Evolutionary conservation across 2,113 vertebrate species (phyloP), one percentile per base, ranked within the genome.

Genomic region (Scartelaos histophorus): DNA sequence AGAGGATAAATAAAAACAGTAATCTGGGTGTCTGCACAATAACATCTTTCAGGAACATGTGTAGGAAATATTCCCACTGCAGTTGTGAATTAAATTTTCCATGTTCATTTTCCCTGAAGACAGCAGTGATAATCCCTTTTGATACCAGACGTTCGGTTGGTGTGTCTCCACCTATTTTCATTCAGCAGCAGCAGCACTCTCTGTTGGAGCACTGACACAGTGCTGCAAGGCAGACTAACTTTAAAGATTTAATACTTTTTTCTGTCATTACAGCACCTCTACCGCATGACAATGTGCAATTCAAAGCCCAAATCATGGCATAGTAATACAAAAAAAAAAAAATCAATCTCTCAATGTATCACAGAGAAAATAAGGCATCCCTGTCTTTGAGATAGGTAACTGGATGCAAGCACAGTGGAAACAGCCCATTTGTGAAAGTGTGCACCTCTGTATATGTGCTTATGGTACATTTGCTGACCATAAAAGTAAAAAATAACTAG

Each of bases 191-290:
- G 54, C 66, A 0, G 54, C 69, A 0, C 73, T 84, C 76, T 66
- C 75, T 66, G 81, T 86, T 1, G 12, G 21, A 57, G 13, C 35
- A 71, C 62, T 81, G 77, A 47, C 58, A 62, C 84, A 75, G 12
- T 69, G 76, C 76, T 81, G 79, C 83, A 79, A 74, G 73, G 53
- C 53, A 53, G 25, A 51, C 49, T 45, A 54, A 65, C 49, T 70
- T 75, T 72, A 61, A 78, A 74, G 38, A 73, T 82, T 74, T 65
- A 78, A 67, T 38, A 53, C 67, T 46, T 21, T 60, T 61, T 66
- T 70, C 79, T 72, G 51, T 80, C 56, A 62, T 35, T 70, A 49
- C 67, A 72, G 65, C 38, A 74, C 58, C 76, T 70, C 60, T 57
- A 15, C 17, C 69, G 82, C 70, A 76, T 75, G 57, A 74, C 69